Percentiles rank a stretch among this genome's conserved stretches.
Conservation (phyloP, 2,797 vertebrate genomes). For the Phoeniculus purpureus region DNA sequence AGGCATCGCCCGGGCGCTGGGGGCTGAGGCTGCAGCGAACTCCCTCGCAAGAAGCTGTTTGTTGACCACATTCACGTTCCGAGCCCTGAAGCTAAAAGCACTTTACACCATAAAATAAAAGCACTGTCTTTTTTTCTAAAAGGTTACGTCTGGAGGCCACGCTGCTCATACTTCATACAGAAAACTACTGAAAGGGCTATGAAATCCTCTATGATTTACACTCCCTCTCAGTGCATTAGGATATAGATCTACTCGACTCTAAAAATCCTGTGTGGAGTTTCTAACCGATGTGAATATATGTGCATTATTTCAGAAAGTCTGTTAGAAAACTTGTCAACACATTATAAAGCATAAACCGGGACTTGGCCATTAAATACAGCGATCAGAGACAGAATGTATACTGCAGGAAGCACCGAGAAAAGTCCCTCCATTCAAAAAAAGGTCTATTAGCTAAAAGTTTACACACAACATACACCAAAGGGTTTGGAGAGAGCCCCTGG, state of each 20-base stretch:
- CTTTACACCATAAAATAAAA: constrained; percentile 88
- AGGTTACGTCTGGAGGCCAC: constrained; percentile 86
- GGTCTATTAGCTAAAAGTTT: constrained; percentile 67
- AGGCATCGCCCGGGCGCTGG: constrained; percentile 2
- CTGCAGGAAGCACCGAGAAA: constrained; percentile 73
- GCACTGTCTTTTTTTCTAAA: constrained; percentile 84
- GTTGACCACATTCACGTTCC: constrained; percentile 84
- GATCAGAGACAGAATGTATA: constrained; percentile 75
- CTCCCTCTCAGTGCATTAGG: constrained; percentile 81
- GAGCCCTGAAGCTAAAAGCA: constrained; percentile 86
- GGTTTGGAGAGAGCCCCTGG: constrained; percentile 66
- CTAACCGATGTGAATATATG: constrained; percentile 80
- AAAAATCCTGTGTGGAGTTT: constrained; percentile 79
- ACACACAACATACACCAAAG: constrained; percentile 64
- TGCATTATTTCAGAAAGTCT: constrained; percentile 82
- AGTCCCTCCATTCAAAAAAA: constrained; percentile 70
- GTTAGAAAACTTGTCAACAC: constrained; percentile 83
- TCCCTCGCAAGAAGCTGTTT: constrained; percentile 77
- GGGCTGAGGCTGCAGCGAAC: constrained; percentile 54
- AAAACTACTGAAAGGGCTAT: constrained; percentile 86
- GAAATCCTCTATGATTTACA: constrained; percentile 84
- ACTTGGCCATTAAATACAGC: constrained; percentile 77
- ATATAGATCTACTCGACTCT: constrained; percentile 81
- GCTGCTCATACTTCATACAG: constrained; percentile 84
- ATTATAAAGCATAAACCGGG: constrained; percentile 81